These are phyloP conservation scores for Cyclophora punctaria DNA, from an alignment of 2,888 invertebrate genomes.

Conservation along the genomic window DNA sequence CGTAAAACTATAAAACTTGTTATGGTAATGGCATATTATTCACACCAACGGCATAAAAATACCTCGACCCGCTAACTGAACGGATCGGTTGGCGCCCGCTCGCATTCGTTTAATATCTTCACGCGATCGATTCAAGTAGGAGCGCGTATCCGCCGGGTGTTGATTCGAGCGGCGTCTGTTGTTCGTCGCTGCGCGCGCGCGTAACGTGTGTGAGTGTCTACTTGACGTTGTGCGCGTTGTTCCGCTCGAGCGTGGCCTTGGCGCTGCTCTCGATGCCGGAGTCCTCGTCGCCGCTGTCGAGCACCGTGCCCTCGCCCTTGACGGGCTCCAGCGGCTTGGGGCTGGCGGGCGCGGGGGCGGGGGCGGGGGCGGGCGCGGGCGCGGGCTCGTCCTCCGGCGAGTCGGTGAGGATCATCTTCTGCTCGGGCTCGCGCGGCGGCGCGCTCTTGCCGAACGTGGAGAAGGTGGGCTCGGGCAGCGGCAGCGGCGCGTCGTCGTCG, in stretches of 20 bases:
- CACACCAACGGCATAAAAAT: constrained; percentile 10
- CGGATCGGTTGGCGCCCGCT: constrained; percentile 1
- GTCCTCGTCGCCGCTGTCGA: constrained; percentile 79
- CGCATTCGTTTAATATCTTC: neutral
- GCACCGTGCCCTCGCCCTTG: constrained; percentile 75
- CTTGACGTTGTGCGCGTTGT: constrained; percentile 46
- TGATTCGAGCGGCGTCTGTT: neutral
- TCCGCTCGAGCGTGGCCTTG: constrained; percentile 74
- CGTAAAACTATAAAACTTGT: constrained; percentile 14
- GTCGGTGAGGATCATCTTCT: constrained; percentile 47
- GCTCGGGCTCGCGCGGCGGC: constrained; percentile 40
- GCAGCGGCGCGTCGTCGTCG: constrained; percentile 39
- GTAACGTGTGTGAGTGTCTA: constrained; percentile 22
- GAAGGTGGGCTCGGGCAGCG: constrained; percentile 67
- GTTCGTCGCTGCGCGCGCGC: neutral
- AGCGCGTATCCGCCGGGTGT: too few relatives aligned
- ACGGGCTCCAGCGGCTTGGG: constrained; percentile 47
- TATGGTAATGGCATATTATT: constrained; percentile 30
- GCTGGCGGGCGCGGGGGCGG: constrained; percentile 7
- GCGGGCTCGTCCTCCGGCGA: constrained; percentile 15
- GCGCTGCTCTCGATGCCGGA: constrained; percentile 79
- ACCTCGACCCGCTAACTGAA: constrained; percentile 4
- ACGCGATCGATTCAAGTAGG: neutral
- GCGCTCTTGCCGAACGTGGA: constrained; percentile 75
- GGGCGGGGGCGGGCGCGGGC: too few relatives aligned